Base-by-base conservation (phyloP, 2,888 invertebrate genomes). In the Coronaproctus castanopsis region DNA sequence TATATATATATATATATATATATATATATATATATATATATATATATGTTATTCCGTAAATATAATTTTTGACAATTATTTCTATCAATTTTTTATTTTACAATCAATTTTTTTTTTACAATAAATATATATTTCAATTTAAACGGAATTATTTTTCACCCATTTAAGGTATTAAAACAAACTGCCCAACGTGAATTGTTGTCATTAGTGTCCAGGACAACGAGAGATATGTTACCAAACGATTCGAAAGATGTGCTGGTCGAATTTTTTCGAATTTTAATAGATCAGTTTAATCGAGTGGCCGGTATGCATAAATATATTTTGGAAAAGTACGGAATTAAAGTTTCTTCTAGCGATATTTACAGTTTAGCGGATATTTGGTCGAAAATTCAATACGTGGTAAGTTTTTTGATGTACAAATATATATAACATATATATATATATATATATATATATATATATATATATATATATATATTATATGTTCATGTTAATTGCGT, bases 211-310 rank as follows among this genome's bases (percentile, higher is more conserved):
- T 24, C 36, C n/a, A 49, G 59, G 52, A 59, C 59, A 24, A 55
- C 55, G 23, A 55, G 55, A 49, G 59, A 59, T 49, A 24, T 59
- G 21, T 59, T 55, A 36, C 24, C 55, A 10, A 50, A 36, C n/a
- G 59, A 59, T 21, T 36, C 59, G 51, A 55, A 55, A 3, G 55
- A 3, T 52, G 36, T 59, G 36, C 21, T 59, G 10, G 21, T 59
- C 5, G 59, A 59, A 55, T 55, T 59, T 52, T 52, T 59, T 10
- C 59, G 55, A 55, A 52, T 59, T 24, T 49, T 59, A 51, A 59
- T 51, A 18, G 59, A 59, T 24, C 59, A 59, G 22, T 59, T 59
- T 21, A 55, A 36, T 36, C 49, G 51, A 24, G 52, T 59, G 3
- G 8, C 55, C 3, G 56, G 55, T 55, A 49, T 48, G 21, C 59